Base-by-base conservation (phyloP, 2,113 vertebrate species). In the Columba livia region DNA sequence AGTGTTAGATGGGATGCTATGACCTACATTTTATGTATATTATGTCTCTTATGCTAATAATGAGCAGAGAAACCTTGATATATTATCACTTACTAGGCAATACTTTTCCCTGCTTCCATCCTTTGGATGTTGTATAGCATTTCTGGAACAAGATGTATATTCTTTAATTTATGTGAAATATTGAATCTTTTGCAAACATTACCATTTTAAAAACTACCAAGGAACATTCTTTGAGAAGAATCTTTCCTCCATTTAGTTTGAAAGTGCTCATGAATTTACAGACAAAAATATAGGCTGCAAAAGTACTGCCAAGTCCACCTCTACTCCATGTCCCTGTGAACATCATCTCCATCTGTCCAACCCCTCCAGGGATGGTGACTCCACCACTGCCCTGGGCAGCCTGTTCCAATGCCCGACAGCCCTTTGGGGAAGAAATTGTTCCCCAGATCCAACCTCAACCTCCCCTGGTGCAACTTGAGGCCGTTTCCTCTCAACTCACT, bases 1-100 rank as follows among this genome's bases (percentile, higher is more conserved):
- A 8, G 40, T 53, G 90, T 44, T 91, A 88, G 96, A 96, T 56
- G 69, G 80, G 97, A 97, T 95, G 93, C 90, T 96, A 13, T 97
- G 96, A 97, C 97, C 96, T 97, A 97, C 85, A 98, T 98, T 97
- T 97, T 97, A 97, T 96, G 97, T 32, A 97, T 90, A 96, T 97
- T 58, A 85, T 67, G 71, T 53, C 93, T 85, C 85, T 84, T 20
- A 29, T 36, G 94, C 85, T 48, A 85, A 90, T 96, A 97, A 97
- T 79, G 87, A 95, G 70, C 67, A 77, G 50, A 93, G 77, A 74
- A 96, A 81, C 77, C 58, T 70, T 61, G 93, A 94, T 72, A 20
- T 83, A 75, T 94, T 72, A 90, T 86, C 90, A 69, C 71, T 95
- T 94, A 40, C 89, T 61, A 44, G 83, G 67, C 72, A 51, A 74